Conservation (phyloP, 1,140 invertebrate species). For the Pseudomyrmex sp. region DNA sequence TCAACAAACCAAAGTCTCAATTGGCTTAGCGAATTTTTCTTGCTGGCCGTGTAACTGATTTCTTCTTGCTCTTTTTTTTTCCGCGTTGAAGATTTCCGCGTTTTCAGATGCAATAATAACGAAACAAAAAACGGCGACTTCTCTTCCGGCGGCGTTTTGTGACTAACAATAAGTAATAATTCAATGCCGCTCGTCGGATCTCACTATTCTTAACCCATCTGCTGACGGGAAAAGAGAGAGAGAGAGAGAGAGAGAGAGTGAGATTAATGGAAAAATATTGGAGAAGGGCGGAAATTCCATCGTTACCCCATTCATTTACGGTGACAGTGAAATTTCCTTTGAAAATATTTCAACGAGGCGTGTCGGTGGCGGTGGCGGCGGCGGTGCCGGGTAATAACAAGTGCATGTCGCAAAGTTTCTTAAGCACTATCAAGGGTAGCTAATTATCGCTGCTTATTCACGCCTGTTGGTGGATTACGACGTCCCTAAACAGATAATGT, state of each 20-base stretch:
- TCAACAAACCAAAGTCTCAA: neutral
- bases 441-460: conserved; percentile 58
- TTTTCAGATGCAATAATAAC: neutral
- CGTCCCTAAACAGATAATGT: conserved; percentile 55
- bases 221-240: neutral
- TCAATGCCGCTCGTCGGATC: neutral
- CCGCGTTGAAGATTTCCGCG: neutral
- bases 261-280: conserved; percentile 51
- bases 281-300: conserved; percentile 31
- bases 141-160: neutral
- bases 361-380: neutral
- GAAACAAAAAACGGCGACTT: neutral
- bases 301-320: conserved; percentile 39
- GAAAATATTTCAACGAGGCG: conserved; percentile 41
- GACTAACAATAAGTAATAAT: conserved; percentile 30
- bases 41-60: too few species aligned
- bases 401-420: conserved; percentile 49
- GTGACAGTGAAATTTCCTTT: conserved; percentile 46
- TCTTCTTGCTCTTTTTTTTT: too few species aligned
- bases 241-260: too few species aligned
- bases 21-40: neutral
- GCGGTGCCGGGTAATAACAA: conserved; percentile 6
- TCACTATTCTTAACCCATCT: conserved; percentile 3
- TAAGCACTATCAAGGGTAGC: conserved; percentile 49
- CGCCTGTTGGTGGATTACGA: conserved; percentile 49